Evolutionary conservation across 92 coral and sea anemone genomes (phyloP), one percentile per base, ranked within the genome.

Genomic region (Ricordea florida): DNA sequence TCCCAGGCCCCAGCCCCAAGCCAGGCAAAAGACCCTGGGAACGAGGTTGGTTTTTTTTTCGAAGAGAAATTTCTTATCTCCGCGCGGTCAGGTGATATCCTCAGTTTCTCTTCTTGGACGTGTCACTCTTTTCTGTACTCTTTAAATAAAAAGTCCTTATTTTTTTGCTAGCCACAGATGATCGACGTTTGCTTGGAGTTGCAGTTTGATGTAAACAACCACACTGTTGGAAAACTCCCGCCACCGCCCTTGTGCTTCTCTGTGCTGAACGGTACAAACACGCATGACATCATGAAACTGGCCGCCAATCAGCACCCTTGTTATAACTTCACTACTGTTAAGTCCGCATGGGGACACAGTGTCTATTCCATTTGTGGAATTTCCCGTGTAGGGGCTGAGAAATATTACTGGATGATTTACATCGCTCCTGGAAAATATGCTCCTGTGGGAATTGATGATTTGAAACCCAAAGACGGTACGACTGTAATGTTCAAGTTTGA

Each of bases 401-500:
- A 76, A 33, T 27, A 30, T 4, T 90, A 87, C 60, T 93, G 98
- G 98, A 22, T 87, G 87, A 53, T 93, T 6, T 80, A 80, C 61
- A 36, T 78, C 43, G 72, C n/a, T n/a, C n/a, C 66, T 42, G 79
- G 30, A 15, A 74, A 69, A n/a, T 1, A 57, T 1, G 85, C 98
- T 1, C 22, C 76, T 1, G 56, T 64, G 35, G 98, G 98, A 11
- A 72, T 93, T 20, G 98, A 93, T 45, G 80, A 78, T 14, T 73
- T 90, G 18, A 66, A 31, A 22, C 98, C 98, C 13, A 70, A 68
- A 40, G 55, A 87, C 29, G 93, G 87, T 9, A 70, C 92, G 8
- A 52, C 49, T 26, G 57, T 93, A 61, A 85, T 65, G 34, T 93
- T 90, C 58, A 88, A 72, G 38, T 93, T 75, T 79, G 25, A 87